Evolutionary conservation across 2,797 vertebrate species (phyloP), one percentile per base, ranked within the genome.

Genomic region (Paguma larvata): DNA sequence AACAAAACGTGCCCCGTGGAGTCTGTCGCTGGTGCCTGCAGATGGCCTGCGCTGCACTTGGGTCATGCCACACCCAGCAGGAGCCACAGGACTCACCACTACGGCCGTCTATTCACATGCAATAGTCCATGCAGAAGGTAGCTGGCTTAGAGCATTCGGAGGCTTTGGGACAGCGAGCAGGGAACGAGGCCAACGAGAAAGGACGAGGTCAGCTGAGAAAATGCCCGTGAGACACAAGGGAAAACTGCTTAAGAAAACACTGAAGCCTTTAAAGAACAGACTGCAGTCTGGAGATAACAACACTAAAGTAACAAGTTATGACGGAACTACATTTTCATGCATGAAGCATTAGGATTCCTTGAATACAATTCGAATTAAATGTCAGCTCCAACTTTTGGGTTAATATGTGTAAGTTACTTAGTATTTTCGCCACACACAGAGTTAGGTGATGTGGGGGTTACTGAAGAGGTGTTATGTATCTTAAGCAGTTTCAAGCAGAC

Each of bases 41-140:
- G 98, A 98, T 98, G 98, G 99, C 98, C 99, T 98, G 97, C 97
- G 97, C 98, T 98, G 98, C 98, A 98, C 99, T 98, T 98, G 98
- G 98, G 98, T 98, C 99, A 99, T 99, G 99, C 99, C 99, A 97
- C 99, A 99, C 99, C 99, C 99, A 98, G 99, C 98, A 98, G 99
- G 97, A 98, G 99, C 98, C 99, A 98, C 97, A 98, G 98, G 98
- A 98, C 97, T 97, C 99, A 95, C 98, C 99, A 99, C 98, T 99
- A 99, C 98, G 99, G 98, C 98, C 99, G 99, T 99, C 99, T 99
- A 99, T 99, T 99, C 98, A 98, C 99, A 99, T 99, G 99, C 99
- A 99, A 99, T 99, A 99, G 98, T 99, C 98, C 99, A 99, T 99
- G 99, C 99, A 99, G 98, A 98, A 99, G 99, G 99, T 98, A 99